phyloP scores from a whole-genome alignment of 2,797 vertebrate genomes.

The Brotula barbata region DNA sequence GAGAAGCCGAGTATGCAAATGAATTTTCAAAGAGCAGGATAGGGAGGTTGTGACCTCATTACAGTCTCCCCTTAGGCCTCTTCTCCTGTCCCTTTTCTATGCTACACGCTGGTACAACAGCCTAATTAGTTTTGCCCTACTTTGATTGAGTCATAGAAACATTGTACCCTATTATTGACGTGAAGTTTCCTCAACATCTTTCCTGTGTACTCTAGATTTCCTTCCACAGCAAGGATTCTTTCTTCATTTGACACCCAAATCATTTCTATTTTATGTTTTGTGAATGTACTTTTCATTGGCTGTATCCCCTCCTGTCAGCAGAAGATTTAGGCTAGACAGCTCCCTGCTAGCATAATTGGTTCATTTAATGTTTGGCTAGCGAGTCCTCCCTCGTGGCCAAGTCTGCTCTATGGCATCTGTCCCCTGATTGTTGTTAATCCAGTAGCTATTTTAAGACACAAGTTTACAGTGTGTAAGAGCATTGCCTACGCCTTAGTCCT shows the following conservation, averaged over 20 bases:
- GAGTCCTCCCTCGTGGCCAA: conserved; percentile 42
- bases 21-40: conserved; percentile 63
- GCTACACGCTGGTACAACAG: conserved; percentile 66
- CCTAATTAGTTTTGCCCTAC: conserved; percentile 84
- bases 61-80: conserved; percentile 73
- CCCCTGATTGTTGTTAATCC: conserved; percentile 73
- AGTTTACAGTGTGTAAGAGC: conserved; percentile 52
- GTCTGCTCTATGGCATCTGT: conserved; percentile 68
- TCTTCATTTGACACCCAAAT: background rate
- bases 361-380: conserved; percentile 61
- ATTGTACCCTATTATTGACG: conserved; percentile 52
- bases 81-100: conserved; percentile 70
- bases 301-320: conserved; percentile 8
- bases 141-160: conserved; percentile 69
- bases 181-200: conserved; percentile 11
- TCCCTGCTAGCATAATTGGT: conserved; percentile 53
- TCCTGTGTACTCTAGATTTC: no score
- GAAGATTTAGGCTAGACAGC: conserved; percentile 21
- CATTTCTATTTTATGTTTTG: conserved; percentile 2
- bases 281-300: conserved; percentile 1
- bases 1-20: conserved; percentile 60
- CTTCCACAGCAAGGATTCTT: conserved; percentile 4
- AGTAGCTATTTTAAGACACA: conserved; percentile 72
- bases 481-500: conserved; percentile 45
- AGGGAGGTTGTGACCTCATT: conserved; percentile 78